These are phyloP conservation scores for Rhagophthalmus giganteus DNA, from an alignment of 2,888 invertebrate genomes.

Conservation along the genomic window DNA sequence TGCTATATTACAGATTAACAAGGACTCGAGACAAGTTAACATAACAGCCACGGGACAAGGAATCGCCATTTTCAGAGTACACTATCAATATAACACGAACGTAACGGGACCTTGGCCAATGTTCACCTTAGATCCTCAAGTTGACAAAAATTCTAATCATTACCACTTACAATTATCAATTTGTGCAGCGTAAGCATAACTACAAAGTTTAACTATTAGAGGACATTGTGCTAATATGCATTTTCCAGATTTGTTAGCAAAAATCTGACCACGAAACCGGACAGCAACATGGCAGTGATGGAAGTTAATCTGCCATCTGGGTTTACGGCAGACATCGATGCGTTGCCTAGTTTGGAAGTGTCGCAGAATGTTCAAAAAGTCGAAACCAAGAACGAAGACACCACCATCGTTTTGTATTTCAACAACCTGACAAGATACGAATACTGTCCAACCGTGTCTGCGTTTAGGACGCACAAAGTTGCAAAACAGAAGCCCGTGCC, in stretches of 20 bases:
- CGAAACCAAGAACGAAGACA: conserved; percentile 69
- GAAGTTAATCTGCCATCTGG: conserved; percentile 89
- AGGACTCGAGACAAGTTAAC: conserved; percentile 65
- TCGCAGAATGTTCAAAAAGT: conserved; percentile 66
- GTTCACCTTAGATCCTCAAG: conserved; percentile 83
- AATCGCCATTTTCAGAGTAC: conserved; percentile 75
- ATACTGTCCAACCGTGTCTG: conserved; percentile 82
- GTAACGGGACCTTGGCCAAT: conserved; percentile 87
- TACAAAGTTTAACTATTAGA: neutral
- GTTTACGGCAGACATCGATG: conserved; percentile 80
- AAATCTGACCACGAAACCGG: conserved; percentile 63
- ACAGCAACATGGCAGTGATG: conserved; percentile 88
- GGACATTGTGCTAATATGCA: conserved; percentile 3
- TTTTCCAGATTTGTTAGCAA: conserved; percentile 63
- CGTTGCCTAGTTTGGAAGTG: conserved; percentile 64
- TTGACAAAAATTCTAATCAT: conserved; percentile 77
- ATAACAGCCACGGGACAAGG: conserved; percentile 81
- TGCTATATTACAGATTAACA: conserved; percentile 56
- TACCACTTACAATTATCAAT: conserved; percentile 79
- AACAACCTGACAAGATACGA: conserved; percentile 66
- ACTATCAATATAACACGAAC: conserved; percentile 80
- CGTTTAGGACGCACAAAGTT: conserved; percentile 80
- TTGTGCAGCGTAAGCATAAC: conserved; percentile 68
- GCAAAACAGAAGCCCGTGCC: conserved; percentile 85
- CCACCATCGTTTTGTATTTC: conserved; percentile 71